These are phyloP conservation scores for Drosophila hydei DNA, from an alignment of 1,140 invertebrate genomes.

Conservation along the genomic window DNA sequence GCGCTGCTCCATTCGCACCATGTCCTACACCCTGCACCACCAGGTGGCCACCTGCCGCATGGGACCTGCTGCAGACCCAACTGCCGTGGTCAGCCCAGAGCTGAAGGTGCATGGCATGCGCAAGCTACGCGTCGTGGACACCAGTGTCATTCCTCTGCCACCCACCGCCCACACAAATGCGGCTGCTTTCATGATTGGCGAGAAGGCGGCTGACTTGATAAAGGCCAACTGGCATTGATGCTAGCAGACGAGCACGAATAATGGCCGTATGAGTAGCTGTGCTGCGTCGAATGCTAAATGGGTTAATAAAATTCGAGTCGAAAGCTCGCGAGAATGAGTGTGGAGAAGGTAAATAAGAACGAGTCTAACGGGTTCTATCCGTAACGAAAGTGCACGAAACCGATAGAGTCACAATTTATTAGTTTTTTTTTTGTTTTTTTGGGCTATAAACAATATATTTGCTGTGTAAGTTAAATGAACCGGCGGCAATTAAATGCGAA, in stretches of 20 bases:
- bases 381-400: background rate
- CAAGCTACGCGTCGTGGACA: slow-evolving; percentile 90
- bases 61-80: slow-evolving; percentile 88
- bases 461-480: slow-evolving; percentile 60
- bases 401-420: slow-evolving; percentile 15
- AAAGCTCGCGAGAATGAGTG: slow-evolving; percentile 40
- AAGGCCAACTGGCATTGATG: slow-evolving; percentile 87
- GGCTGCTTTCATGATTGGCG: slow-evolving; percentile 93
- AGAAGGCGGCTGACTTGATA: slow-evolving; percentile 94
- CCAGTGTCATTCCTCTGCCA: slow-evolving; percentile 90
- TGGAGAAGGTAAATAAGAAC: slow-evolving; percentile 16
- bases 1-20: slow-evolving; percentile 88
- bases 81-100: slow-evolving; percentile 90
- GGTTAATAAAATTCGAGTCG: slow-evolving; percentile 60
- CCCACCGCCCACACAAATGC: slow-evolving; percentile 90
- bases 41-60: slow-evolving; percentile 91
- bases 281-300: slow-evolving; percentile 44
- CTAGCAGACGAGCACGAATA: background rate
- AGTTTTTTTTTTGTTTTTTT: background rate
- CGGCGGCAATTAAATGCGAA: slow-evolving; percentile 44
- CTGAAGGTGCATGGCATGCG: slow-evolving; percentile 89
- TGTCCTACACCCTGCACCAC: slow-evolving; percentile 89
- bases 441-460: background rate
- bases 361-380: slow-evolving; percentile 40
- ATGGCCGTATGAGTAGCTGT: background rate